Base-by-base conservation (phyloP, 2,113 vertebrate genomes). In the Grammomys dolichurus region DNA sequence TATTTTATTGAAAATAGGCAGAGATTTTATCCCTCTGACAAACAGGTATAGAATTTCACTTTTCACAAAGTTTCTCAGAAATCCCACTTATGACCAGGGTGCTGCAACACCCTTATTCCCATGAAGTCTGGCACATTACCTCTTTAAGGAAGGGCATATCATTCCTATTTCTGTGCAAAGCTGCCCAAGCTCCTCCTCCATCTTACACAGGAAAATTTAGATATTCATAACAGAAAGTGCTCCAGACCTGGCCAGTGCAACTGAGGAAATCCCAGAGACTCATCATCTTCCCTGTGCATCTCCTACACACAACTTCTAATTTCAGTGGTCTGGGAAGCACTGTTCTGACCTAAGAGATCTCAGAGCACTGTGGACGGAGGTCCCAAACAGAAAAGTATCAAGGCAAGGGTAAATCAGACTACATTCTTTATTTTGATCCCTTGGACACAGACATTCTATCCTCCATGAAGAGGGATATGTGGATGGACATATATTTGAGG, bases 361-460 rank as follows among this genome's bases (percentile, higher is more conserved):
- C 36, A 60, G 10, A 26, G 4, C 19, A 63, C 12, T 40, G 22
- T 60, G n/a, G 22, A 40, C 36, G 7, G 3, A 60, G 22, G 11
- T 84, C 54, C 12, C 7, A 9, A 60, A 26, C 22, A 60, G 5
- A 82, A 60, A 11, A 82, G 13, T 11, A 60, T 22, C 20, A 60
- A 82, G 36, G 60, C 60, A 12, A 16, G 24, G 6, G 7, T 84
- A 84, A 82, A 9, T 60, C 36, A 58, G 20, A 24, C 11, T 20
- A 8, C 6, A 9, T 3, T 16, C 22, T 84, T 26, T 0, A 28
- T 8, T 60, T 6, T 81, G 20, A 2, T n/a, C 2, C 4, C 54
- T 58, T 6, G 36, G 2, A 81, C 19, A 81, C 33, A 24, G 19
- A 81, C 36, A 2, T 36, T 31, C 16, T n/a, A 33, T 9, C 36